phyloP scores from a whole-genome alignment of 1,140 invertebrate species.

The Drosophila pruinosa region DNA sequence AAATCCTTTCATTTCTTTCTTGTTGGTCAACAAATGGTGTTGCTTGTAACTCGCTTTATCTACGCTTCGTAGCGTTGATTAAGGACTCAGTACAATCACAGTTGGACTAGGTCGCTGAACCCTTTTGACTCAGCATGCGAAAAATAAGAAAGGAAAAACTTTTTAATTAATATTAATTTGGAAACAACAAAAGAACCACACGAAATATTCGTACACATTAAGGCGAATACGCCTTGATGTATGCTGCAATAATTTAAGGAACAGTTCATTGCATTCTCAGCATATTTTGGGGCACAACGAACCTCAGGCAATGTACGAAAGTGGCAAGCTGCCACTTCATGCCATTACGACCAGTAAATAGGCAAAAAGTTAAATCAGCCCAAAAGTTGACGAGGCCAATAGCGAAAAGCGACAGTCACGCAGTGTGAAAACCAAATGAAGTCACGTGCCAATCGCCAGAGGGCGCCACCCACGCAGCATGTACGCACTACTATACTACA shows the following conservation, averaged over 20 bases:
- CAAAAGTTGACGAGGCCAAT: neutral
- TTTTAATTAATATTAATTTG: slow-evolving; percentile 70
- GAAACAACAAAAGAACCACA: slow-evolving; percentile 21
- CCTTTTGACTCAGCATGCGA: neutral
- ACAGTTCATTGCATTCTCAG: slow-evolving; percentile 28
- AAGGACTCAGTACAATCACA: neutral
- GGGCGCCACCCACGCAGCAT: slow-evolving; percentile 35
- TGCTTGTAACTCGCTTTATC: neutral
- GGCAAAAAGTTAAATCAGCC: slow-evolving; percentile 21
- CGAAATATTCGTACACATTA: neutral
- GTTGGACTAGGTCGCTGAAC: slow-evolving; percentile 52
- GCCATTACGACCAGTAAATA: slow-evolving; percentile 6
- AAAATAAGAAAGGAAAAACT: slow-evolving; percentile 33
- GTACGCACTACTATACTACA: neutral
- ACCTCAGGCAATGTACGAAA: slow-evolving; percentile 1
- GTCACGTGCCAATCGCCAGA: slow-evolving; percentile 63
- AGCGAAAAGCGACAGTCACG: slow-evolving; percentile 9
- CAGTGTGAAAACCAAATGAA: slow-evolving; percentile 46
- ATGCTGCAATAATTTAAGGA: slow-evolving; percentile 23
- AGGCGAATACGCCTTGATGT: neutral
- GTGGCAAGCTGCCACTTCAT: neutral
- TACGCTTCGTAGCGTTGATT: neutral
- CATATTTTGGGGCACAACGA: slow-evolving; percentile 9
- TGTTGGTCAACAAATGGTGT: neutral
- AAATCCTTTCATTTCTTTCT: neutral